Conservation (phyloP, 64 coral and sea anemone genomes). For the Stichodactyla helianthus region DNA sequence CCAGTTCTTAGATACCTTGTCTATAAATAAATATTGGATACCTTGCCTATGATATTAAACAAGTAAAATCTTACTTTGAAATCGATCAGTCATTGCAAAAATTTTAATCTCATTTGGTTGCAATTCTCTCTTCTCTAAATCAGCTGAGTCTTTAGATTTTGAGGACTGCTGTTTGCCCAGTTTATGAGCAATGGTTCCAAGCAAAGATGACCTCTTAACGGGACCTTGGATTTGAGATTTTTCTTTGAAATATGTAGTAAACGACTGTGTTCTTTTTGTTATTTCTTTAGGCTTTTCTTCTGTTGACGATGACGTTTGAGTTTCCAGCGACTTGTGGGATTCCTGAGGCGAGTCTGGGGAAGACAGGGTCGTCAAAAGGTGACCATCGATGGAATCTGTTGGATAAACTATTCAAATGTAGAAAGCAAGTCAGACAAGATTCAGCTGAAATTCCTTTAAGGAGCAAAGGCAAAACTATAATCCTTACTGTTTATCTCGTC, state of each 20-base stretch:
- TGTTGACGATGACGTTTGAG: background rate
- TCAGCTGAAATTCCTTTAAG: background rate
- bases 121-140: background rate
- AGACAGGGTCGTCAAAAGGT: background rate
- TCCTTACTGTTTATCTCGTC: conserved; percentile 15
- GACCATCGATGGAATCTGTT: background rate
- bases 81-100: background rate
- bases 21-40: background rate
- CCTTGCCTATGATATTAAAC: too few relatives aligned
- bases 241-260: background rate
- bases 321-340: background rate
- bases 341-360: conserved; percentile 12
- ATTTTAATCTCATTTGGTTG: background rate
- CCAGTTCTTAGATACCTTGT: too few relatives aligned
- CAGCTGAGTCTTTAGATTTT: background rate
- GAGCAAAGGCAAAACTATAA: background rate
- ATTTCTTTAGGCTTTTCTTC: background rate
- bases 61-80: background rate
- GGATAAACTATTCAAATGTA: background rate
- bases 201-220: background rate
- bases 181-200: conserved; percentile 16
- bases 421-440: background rate
- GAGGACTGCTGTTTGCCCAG: background rate
- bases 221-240: background rate
- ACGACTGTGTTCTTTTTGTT: background rate